Base-by-base conservation (phyloP, 2,888 invertebrate genomes). In the Drosophila acutilabella region DNA sequence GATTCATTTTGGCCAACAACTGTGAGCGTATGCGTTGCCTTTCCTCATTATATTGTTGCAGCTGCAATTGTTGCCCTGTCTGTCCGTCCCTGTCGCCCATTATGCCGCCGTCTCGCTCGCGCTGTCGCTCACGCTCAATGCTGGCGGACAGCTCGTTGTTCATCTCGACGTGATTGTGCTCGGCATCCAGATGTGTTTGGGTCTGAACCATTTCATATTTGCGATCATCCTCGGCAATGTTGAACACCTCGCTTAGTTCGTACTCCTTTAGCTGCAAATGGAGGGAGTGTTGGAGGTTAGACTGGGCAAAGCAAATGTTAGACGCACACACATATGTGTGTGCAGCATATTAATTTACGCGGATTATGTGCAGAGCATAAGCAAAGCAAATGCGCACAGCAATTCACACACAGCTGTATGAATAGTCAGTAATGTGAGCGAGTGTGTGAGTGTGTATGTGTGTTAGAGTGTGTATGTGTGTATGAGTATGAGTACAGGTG, bases 201-300 rank as follows among this genome's bases (percentile, higher is more conserved):
- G 92, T 92, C 74, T 90, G 90, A 13, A 96, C 93, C 45, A 96
- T 95, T 91, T 96, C 96, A 93, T 96, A 96, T 91, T 94, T 94
- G 75, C 94, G 94, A 88, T 96, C 96, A 92, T 97, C 96, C 92
- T 96, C 96, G 81, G 94, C 94, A 90, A 96, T 96, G 93, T 97
- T 96, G 93, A 97, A 97, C 75, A 96, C 96, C 93, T 97, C 97
- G 78, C 96, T 96, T 79, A 97, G 93, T 92, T 97, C 97, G 93
- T 97, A 97, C 93, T 97, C 97, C 89, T 96, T 96, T 75, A 97
- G 94, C 97, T 97, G 93, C 33, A 83, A 87, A 33, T 11, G 51
- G 18, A 26, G n/a, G 41, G 72, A 44, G 50, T 42, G 13, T 36
- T 26, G 13, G 44, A 30, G 23, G 57, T 66, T 20, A 23, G 48